Evolutionary conservation across 2,113 vertebrate genomes (phyloP), one percentile per base, ranked within the genome.

Genomic region (Pyxicephalus adspersus): DNA sequence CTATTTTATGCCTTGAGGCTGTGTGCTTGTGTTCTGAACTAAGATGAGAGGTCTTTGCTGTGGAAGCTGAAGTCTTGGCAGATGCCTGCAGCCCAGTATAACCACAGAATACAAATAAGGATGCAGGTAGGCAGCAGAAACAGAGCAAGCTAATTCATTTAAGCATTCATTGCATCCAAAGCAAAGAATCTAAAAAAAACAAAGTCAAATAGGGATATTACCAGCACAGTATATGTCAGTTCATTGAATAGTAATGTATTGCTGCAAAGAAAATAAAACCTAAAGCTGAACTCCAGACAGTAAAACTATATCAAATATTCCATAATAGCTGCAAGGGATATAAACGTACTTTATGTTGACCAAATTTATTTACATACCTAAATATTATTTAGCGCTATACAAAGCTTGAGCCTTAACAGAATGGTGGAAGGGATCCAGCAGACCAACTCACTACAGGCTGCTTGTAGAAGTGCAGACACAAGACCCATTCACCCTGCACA

Each of bases 31-130:
- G 70, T 52, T 75, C 51, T 66, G 51, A 58, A 64, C 51, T 75
- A 18, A 63, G 80, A 74, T 74, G 78, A 81, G 61, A 74, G 61
- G 80, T 58, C 70, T 65, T 66, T 58, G 63, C 70, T 52, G 38
- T 29, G 19, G 58, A 66, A 64, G 28, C 50, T 73, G 38, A 81
- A 81, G 19, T 71, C 78, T 55, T 81, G 78, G 78, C 78, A 75
- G 71, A 51, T 66, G 61, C 80, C 31, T 64, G 78, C 70, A 81
- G 78, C 45, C 68, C 50, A 7, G 45, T 38, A 45, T 81, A 71
- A n/a, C 31, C 25, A 20, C 31, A 15, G 78, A 73, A 81, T 81
- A 81, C 78, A 81, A 81, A 81, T 81, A 58, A 81, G 78, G 25
- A 64, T 73, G 50, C 60, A 81, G 68, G 78, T 64, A 73, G 22